A percentile compares a stretch with the other conserved stretches of the same genome.
phyloP scores from a whole-genome alignment of 37 sponge, comb jelly and placozoan species.

The Cladorhizidae sp. region DNA sequence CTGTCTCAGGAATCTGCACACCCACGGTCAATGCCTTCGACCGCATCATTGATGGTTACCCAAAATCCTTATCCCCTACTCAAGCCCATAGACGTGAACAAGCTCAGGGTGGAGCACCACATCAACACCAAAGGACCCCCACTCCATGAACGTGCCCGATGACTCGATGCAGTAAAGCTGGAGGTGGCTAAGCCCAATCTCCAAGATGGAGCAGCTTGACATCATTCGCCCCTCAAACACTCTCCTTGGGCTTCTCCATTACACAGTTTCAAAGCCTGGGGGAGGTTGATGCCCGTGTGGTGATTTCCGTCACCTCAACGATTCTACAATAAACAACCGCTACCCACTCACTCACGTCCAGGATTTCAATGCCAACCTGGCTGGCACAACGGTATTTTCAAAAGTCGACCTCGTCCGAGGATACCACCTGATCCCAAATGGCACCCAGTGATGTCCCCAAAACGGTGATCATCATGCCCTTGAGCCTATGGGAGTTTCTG shows the following conservation, averaged over 20 bases:
- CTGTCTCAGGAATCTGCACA: not conserved
- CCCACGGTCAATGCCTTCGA: not conserved
- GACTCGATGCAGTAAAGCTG: conserved; percentile 27
- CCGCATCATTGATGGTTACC: conserved; percentile 21
- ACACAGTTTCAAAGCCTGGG: conserved; percentile 38
- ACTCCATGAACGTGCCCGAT: conserved; percentile 17
- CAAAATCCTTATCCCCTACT: conserved; percentile 13
- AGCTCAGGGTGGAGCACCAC: conserved; percentile 41
- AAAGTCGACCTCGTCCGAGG: conserved; percentile 4
- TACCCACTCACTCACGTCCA: conserved; percentile 68
- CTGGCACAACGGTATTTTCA: conserved; percentile 1
- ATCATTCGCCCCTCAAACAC: conserved; percentile 39
- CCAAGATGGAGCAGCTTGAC: conserved; percentile 22
- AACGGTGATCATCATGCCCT: conserved; percentile 5
- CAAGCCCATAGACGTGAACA: not conserved
- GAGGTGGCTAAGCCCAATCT: conserved; percentile 21
- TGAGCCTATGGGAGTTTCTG: not conserved
- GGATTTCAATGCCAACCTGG: conserved; percentile 20
- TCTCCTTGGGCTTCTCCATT: conserved; percentile 52
- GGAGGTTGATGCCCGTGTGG: conserved; percentile 70
- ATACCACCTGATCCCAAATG: conserved; percentile 41
- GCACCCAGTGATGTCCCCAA: conserved; percentile 20
- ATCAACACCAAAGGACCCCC: conserved; percentile 54
- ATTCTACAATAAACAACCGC: conserved; percentile 34
- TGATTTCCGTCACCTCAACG: conserved; percentile 56